Base-by-base conservation (phyloP, 2,888 invertebrate genomes). In the Drosophila yooni region DNA sequence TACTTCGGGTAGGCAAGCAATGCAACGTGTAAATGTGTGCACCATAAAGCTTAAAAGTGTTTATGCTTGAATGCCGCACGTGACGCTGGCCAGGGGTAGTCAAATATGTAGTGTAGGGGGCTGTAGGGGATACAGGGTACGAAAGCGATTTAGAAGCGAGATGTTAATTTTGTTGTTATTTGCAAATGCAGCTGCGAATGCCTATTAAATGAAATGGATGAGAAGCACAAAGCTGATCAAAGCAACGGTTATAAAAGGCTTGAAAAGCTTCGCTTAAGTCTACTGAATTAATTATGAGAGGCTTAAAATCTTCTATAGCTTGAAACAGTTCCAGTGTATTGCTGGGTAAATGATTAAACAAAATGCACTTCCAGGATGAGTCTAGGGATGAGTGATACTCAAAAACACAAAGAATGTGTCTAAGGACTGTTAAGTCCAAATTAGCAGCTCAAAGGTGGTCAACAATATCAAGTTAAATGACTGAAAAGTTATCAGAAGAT, bases 21-120 rank as follows among this genome's bases (percentile, higher is more conserved):
- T 85, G 79, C 82, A 76, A 85, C 83, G 85, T 85, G 85, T 85
- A 82, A 85, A 85, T 79, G 88, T 86, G 83, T 70, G 52, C 58
- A 70, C 81, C 70, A 89, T 82, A 81, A 87, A 87, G 84, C 80
- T 89, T 74, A 83, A 85, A 81, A 81, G 86, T 81, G 89, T 88
- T 83, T 85, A 82, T 85, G 79, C 81, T 69, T 70, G 63, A 77
- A 76, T 81, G 74, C 83, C 68, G 70, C 50, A 43, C 38, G 54
- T 53, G 34, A 29, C 43, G 65, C 25, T 21, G 38, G 51, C 52
- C 36, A 25, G 29, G 0, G 13, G 33, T 25, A 46, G 13, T 46
- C 46, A 25, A 15, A 25, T 21, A 21, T 21, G 18, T 10, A 34
- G 25, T 21, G 21, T 40, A 43, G 34, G 52, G 53, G 31, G 11